Percentiles rank a stretch among this genome's conserved stretches.
Conservation (phyloP, 2,797 vertebrate genomes). For the Clarias platycephalus region DNA sequence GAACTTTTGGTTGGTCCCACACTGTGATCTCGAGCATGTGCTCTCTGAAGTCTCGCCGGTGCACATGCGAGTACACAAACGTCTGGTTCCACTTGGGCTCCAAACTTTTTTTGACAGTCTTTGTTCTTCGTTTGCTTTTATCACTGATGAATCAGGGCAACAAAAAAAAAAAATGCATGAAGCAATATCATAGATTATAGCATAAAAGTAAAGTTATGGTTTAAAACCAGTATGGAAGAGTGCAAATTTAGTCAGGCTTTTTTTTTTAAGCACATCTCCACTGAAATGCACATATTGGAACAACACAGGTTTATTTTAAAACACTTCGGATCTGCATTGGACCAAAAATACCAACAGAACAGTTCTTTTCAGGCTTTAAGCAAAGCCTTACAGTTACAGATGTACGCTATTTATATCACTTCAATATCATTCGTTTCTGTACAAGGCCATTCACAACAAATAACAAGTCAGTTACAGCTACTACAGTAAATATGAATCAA, state of each 20-base stretch:
- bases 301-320: not conserved
- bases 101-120: constrained; percentile 88
- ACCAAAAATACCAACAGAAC: not conserved
- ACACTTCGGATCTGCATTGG: not conserved
- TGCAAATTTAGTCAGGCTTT: not conserved
- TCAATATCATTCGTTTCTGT: not conserved
- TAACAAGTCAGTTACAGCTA: not conserved
- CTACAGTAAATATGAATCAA: not conserved
- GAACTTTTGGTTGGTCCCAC: constrained; percentile 87
- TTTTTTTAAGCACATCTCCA: not conserved
- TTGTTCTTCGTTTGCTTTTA: constrained; percentile 89
- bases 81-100: constrained; percentile 92
- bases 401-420: not conserved
- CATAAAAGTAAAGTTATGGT: not conserved
- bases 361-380: not conserved
- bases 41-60: constrained; percentile 88
- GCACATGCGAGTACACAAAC: constrained; percentile 87
- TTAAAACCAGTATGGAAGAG: not conserved
- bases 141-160: constrained; percentile 67
- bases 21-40: constrained; percentile 89
- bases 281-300: not conserved
- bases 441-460: not conserved
- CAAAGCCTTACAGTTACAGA: not conserved
- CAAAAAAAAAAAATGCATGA: not conserved
- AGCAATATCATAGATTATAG: not conserved